A percentile compares a stretch with the other conserved stretches of the same genome.
Evolutionary conservation across 2,797 vertebrate genomes (phyloP).

Genomic region (Arrhamphus sclerolepis): DNA sequence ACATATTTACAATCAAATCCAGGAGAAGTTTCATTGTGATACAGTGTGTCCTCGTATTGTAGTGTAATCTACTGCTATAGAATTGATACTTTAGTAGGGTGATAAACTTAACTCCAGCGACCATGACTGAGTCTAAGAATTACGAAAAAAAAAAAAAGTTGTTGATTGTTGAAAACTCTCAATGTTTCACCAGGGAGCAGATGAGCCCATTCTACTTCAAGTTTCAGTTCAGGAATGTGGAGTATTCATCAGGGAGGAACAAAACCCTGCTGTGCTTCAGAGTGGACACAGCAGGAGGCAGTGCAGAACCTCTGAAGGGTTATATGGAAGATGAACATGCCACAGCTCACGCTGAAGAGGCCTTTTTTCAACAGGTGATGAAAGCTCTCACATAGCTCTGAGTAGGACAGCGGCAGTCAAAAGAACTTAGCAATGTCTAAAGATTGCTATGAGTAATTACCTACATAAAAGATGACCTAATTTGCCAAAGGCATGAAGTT

Average conservation of each 20-base stretch:
- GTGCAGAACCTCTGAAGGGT: slow-evolving; percentile 80
- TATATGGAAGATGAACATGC: slow-evolving; percentile 95
- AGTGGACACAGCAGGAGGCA: slow-evolving; percentile 85
- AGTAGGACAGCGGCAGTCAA: too few relatives aligned
- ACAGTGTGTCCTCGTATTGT: too few relatives aligned
- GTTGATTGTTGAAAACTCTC: neutral
- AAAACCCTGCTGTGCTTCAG: slow-evolving; percentile 97
- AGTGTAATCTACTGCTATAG: neutral
- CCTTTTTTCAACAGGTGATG: slow-evolving; percentile 88
- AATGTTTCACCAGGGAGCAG: slow-evolving; percentile 81
- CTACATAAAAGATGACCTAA: neutral
- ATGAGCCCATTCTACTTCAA: slow-evolving; percentile 93
- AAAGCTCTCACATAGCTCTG: neutral
- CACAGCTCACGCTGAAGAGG: slow-evolving; percentile 89
- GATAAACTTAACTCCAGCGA: neutral
- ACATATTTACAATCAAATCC: slow-evolving; percentile 15
- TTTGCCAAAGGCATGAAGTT: neutral
- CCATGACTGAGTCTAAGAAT: neutral
- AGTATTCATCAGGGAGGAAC: slow-evolving; percentile 96
- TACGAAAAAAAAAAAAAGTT: neutral
- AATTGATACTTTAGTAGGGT: slow-evolving; percentile 4
- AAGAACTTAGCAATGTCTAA: neutral
- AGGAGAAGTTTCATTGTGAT: neutral
- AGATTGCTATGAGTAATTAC: neutral
- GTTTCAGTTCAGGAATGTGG: slow-evolving; percentile 98